Base-by-base conservation (phyloP, 2,888 invertebrate genomes). In the Lasioglossum vierecki region DNA sequence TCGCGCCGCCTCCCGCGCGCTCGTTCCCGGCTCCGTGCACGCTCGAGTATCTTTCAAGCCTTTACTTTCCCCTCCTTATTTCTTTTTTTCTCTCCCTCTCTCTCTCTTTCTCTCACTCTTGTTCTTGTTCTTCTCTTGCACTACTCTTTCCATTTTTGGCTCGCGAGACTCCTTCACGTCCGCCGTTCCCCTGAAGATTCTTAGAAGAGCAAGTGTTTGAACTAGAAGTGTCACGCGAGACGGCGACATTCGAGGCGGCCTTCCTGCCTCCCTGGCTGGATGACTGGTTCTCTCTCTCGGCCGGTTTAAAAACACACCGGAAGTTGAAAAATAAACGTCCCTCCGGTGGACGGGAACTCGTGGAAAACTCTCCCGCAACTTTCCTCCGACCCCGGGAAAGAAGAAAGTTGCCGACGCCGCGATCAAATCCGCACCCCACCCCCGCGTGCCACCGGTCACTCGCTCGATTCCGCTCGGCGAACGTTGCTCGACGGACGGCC, bases 81-180 rank as follows among this genome's bases (percentile, higher is more conserved):
- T 60, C 1, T 13, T 26, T 26, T n/a, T 57, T 11, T 26, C n/a
- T 18, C 18, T 35, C 35, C 3, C 35, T 35, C 35, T 2, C 8
- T 49, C 49, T 22, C 6, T 49, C 49, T 22, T 8, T 22, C 18
- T 2, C 22, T 1, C 22, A 9, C 22, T 3, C 9, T 53, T 3
- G 22, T n/a, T 53, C n/a, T n/a, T 53, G 53, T 53, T 53, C 60
- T 60, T 60, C 26, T 60, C 60, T 60, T 60, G 60, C 26, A n/a
- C 60, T 60, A 60, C 60, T 60, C 66, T 66, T 44, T 44, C 53
- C 75, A 26, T 70, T 80, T 70, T 71, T n/a, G 30, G 53, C 53
- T 41, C 76, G 44, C 49, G 66, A 60, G 60, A 60, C 79, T 60
- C 18, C 30, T 75, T 53, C 75, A 26, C 6, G 49, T 68, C 53